Base-by-base conservation (phyloP, 1,140 invertebrate species). In the Nixonia krombeini region DNA sequence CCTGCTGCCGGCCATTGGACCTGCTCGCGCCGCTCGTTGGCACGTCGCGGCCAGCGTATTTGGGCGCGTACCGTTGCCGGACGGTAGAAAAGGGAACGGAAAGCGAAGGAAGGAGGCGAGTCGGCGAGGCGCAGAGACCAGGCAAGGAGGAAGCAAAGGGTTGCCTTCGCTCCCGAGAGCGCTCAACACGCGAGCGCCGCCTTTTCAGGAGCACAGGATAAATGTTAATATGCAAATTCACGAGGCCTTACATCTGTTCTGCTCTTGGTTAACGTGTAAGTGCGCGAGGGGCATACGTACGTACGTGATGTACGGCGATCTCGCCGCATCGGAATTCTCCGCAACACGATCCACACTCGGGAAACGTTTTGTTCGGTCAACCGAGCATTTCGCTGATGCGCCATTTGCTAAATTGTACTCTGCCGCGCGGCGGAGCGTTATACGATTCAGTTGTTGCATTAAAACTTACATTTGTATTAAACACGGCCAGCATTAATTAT, bases 151-250 rank as follows among this genome's bases (percentile, higher is more conserved):
- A 38, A 35, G 47, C 37, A 37, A 62, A 44, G 58, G 52, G 52
- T 46, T 59, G 66, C n/a, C 23, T 12, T 28, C 5, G 25, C 9
- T 26, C 23, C 25, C 25, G 9, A 26, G 25, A 26, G 25, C 44
- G 13, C 42, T 47, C 16, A 46, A 65, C 68, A 70, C 62, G 57
- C 68, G 52, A 70, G 52, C 44, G 47, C 52, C 56, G 52, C 67
- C 67, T 65, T 70, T 70, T 65, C 56, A 57, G 61, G 62, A 70
- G 61, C 41, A 31, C 50, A 53, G 57, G 67, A 62, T 70, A 62
- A 62, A 70, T 66, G 68, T 62, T 62, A 53, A 66, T 70, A 70
- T 70, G 68, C 62, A 70, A 70, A 70, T 66, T 37, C 46, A 29
- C 37, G 38, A 28, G 13, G 52, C 49, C 52, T 53, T 57, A 70